Evolutionary conservation across 92 coral and sea anemone genomes (phyloP).

Genomic region (Porites cylindrica): DNA sequence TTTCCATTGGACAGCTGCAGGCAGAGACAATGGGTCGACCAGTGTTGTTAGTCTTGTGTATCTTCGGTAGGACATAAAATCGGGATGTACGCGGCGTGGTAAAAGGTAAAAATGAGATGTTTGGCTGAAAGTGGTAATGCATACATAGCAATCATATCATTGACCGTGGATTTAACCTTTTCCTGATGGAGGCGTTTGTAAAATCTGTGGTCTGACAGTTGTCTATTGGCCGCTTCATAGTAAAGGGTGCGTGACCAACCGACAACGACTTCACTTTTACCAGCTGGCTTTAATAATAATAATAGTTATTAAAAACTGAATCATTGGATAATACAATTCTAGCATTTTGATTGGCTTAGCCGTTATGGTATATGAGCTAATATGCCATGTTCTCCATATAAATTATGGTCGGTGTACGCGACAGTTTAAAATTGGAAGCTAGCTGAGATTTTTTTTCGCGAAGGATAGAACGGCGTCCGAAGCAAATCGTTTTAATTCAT

Average conservation of each 20-base stretch:
- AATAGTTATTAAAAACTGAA: no score
- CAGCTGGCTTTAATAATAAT: constrained; percentile 12
- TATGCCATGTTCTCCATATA: no score
- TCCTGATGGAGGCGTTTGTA: neutral
- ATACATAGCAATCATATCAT: neutral
- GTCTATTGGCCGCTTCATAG: constrained; percentile 8
- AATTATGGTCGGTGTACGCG: no score
- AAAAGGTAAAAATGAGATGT: neutral
- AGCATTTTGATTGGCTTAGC: no score
- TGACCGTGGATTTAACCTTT: neutral
- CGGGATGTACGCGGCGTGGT: neutral
- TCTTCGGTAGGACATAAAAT: no score
- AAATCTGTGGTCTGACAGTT: neutral
- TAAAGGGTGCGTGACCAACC: constrained; percentile 14
- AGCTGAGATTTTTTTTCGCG: no score
- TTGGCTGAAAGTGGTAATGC: neutral
- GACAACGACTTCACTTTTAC: constrained; percentile 29
- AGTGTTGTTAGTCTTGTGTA: neutral
- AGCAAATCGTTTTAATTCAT: no score
- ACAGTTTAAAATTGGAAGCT: no score
- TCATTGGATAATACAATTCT: no score
- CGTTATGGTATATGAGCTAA: no score
- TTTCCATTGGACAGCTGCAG: constrained; percentile 13
- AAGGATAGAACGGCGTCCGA: no score
- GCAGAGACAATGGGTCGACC: constrained; percentile 30